A percentile compares a stretch with the other conserved stretches of the same genome.
These are phyloP conservation scores for Eupleurogrammus muticus DNA, from an alignment of 2,797 vertebrate genomes.

Conservation along the genomic window DNA sequence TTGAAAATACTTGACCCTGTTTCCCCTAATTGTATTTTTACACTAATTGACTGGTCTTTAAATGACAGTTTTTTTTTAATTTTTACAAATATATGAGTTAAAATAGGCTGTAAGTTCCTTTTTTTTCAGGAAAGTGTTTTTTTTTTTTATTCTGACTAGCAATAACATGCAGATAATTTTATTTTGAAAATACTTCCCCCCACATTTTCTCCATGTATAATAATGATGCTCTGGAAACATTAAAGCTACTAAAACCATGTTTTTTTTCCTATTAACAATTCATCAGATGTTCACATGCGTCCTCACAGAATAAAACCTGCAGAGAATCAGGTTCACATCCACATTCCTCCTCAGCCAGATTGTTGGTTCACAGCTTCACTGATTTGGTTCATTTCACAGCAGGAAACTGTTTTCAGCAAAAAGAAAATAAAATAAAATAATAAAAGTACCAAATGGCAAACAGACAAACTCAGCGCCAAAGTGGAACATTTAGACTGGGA, in stretches of 20 bases:
- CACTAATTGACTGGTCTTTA: not conserved
- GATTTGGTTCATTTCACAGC: not conserved
- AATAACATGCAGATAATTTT: too few species aligned
- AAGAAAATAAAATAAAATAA: too few species aligned
- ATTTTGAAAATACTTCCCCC: too few species aligned
- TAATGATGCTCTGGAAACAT: not conserved
- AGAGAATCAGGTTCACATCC: too few species aligned
- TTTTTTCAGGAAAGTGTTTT: too few species aligned
- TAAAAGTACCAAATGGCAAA: not conserved
- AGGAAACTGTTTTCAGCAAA: not conserved
- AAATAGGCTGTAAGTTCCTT: too few species aligned
- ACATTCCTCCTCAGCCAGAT: too few species aligned
- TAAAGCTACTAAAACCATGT: not conserved
- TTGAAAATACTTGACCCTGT: too few species aligned
- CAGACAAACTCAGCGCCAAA: not conserved
- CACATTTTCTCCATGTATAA: not conserved
- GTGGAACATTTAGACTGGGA: slow-evolving; percentile 9
- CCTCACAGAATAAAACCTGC: too few species aligned
- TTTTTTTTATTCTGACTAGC: too few species aligned
- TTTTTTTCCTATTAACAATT: not conserved
- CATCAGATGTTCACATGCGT: not conserved
- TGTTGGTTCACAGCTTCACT: not conserved
- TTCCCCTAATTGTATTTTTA: not conserved
- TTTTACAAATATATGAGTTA: too few species aligned
- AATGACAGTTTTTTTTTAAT: too few species aligned